A percentile compares a stretch with the other conserved stretches of the same genome.
Evolutionary conservation across 1,140 invertebrate species (phyloP).

Genomic region (Drosophila equinoxialis): DNA sequence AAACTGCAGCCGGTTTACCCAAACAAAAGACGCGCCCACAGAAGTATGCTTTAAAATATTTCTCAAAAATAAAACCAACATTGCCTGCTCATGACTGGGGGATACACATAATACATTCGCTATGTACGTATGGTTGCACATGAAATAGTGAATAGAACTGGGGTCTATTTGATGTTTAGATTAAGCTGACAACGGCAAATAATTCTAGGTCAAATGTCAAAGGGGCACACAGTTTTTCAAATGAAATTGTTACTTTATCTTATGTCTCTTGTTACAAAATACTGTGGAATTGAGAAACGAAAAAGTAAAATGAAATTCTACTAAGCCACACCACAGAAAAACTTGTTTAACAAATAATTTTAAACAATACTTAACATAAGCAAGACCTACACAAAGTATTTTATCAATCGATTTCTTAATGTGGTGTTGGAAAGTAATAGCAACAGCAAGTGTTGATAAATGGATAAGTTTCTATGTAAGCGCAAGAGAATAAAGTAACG

Average conservation of each 20-base stretch:
- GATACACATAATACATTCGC: constrained; percentile 18
- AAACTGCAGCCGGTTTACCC: constrained; percentile 24
- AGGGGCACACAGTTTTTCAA: not conserved
- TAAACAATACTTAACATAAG: too few relatives aligned
- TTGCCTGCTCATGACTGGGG: constrained; percentile 39
- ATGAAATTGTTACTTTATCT: not conserved
- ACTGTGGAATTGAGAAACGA: too few relatives aligned
- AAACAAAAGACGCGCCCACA: constrained; percentile 61
- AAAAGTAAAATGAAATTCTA: too few relatives aligned
- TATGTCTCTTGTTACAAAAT: not conserved
- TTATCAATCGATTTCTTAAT: too few relatives aligned
- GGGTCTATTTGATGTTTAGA: constrained; percentile 38
- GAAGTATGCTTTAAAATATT: constrained; percentile 68
- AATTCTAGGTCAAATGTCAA: not conserved
- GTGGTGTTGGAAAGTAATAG: too few relatives aligned
- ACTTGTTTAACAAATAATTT: too few relatives aligned
- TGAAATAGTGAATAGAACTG: constrained; percentile 20
- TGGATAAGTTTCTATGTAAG: too few relatives aligned
- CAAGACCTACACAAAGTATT: too few relatives aligned
- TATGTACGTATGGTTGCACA: constrained; percentile 33
- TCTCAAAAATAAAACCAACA: constrained; percentile 35
- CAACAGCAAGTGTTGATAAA: too few relatives aligned
- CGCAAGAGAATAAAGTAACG: too few relatives aligned
- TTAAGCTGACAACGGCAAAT: constrained; percentile 2
- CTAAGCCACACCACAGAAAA: too few relatives aligned